phyloP scores from a whole-genome alignment of 2,888 invertebrate species.

The Strigamia maritima region DNA sequence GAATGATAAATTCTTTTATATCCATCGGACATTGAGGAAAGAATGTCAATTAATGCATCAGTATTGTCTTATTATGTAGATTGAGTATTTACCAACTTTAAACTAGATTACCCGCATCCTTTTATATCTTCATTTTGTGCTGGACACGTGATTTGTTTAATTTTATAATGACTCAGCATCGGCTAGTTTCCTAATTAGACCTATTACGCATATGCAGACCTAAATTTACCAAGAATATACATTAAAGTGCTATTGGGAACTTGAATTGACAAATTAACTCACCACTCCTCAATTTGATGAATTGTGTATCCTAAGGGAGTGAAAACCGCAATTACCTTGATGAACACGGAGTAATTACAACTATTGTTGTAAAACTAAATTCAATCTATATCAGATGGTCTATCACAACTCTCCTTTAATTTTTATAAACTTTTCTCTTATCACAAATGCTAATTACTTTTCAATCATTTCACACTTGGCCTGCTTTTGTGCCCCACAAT shows the following conservation, averaged over 20 bases:
- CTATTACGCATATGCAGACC: not conserved
- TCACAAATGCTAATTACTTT: not conserved
- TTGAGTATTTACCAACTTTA: too few species aligned
- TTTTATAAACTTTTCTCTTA: not conserved
- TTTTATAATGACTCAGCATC: not conserved
- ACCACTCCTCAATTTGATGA: constrained; percentile 9
- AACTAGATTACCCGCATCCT: too few species aligned
- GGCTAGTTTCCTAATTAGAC: not conserved
- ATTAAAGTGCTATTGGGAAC: not conserved
- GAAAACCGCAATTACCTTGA: constrained; percentile 24
- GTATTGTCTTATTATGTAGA: too few species aligned
- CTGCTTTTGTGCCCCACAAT: not conserved
- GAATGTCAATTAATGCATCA: too few species aligned
- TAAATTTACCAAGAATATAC: not conserved
- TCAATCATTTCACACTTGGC: not conserved
- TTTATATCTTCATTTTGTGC: too few species aligned
- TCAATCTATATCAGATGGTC: not conserved
- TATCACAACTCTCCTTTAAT: not conserved
- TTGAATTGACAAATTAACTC: constrained; percentile 3
- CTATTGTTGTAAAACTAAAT: constrained; percentile 4
- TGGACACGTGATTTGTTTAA: too few species aligned
- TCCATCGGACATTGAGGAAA: too few species aligned
- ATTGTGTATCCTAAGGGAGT: constrained; percentile 26
- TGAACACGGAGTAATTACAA: constrained; percentile 4
- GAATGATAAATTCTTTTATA: too few species aligned